A percentile compares a stretch with the other conserved stretches of the same genome.
These are phyloP conservation scores for Nyctibius bracteatus DNA, from an alignment of 2,113 vertebrate genomes.

Conservation along the genomic window DNA sequence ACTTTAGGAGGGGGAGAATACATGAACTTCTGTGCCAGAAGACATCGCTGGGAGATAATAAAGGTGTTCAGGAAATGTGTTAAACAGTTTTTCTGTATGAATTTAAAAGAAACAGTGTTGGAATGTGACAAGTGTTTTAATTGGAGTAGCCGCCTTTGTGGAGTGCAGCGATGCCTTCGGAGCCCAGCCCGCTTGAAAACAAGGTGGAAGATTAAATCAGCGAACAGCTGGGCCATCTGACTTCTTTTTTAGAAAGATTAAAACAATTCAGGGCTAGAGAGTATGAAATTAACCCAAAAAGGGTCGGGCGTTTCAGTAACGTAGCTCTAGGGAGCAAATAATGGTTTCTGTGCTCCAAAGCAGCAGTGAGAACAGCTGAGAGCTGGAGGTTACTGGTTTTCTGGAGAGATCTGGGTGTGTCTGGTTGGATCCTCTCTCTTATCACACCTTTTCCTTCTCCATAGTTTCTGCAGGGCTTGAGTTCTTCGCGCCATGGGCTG, in stretches of 20 bases:
- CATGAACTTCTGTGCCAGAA: neutral
- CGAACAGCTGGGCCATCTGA: neutral
- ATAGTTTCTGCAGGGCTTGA: neutral
- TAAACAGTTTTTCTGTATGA: neutral
- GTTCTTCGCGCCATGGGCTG: neutral
- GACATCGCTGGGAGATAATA: neutral
- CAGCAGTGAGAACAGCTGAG: neutral
- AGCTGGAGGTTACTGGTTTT: neutral
- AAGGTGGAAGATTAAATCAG: neutral
- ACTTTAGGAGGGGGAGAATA: neutral
- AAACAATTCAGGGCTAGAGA: neutral
- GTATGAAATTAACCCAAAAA: neutral
- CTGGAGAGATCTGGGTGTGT: neutral
- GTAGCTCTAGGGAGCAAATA: neutral
- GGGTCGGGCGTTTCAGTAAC: neutral
- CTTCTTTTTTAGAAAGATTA: slow-evolving; percentile 2
- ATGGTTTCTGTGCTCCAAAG: neutral
- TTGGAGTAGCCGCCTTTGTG: neutral
- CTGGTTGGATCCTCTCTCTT: neutral
- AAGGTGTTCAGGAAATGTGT: neutral
- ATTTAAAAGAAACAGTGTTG: neutral
- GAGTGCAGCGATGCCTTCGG: rapidly evolving
- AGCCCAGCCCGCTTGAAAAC: neutral
- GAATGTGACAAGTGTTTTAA: neutral
- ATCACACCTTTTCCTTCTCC: neutral